Percentiles rank a stretch among this genome's conserved stretches.
Evolutionary conservation across 2,113 vertebrate genomes (phyloP).

Genomic region (Scomber scombrus): DNA sequence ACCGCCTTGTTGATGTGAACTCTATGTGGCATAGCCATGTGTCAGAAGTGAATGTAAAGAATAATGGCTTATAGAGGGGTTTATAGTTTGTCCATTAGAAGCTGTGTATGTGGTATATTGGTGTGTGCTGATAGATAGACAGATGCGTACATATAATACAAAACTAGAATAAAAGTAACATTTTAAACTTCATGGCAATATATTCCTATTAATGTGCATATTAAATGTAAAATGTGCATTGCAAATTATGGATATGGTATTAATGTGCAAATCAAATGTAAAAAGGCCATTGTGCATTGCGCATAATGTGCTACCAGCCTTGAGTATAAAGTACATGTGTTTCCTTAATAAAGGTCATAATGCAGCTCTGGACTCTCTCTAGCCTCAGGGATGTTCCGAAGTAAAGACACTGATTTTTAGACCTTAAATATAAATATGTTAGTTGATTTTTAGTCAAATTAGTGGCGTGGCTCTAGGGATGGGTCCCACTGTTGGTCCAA

Average conservation of each 20-base stretch:
- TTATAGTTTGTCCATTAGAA: slow-evolving; percentile 24
- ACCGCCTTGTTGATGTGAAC: neutral
- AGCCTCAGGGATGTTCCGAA: neutral
- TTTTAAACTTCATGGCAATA: too few species aligned
- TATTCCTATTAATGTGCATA: too few species aligned
- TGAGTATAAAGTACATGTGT: slow-evolving; percentile 30
- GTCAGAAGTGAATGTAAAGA: neutral
- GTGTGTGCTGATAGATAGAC: too few species aligned
- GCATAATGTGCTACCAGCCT: slow-evolving; percentile 7
- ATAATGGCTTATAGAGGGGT: neutral
- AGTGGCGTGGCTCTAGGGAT: too few species aligned
- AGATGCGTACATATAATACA: too few species aligned
- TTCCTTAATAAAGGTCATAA: slow-evolving; percentile 11
- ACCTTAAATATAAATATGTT: neutral
- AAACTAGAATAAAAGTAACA: too few species aligned
- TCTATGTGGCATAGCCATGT: neutral
- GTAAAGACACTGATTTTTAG: neutral
- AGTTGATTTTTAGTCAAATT: too few species aligned
- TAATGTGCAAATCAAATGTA: too few species aligned
- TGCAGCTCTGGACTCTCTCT: neutral
- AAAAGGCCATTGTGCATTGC: too few species aligned
- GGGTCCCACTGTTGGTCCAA: too few species aligned
- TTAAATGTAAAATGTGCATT: too few species aligned
- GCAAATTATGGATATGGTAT: too few species aligned
- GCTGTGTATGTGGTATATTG: slow-evolving; percentile 13